Percentiles rank a stretch among this genome's conserved stretches.
Evolutionary conservation across 2,888 invertebrate genomes (phyloP).

Genomic region (Aproaerema taeniolella): DNA sequence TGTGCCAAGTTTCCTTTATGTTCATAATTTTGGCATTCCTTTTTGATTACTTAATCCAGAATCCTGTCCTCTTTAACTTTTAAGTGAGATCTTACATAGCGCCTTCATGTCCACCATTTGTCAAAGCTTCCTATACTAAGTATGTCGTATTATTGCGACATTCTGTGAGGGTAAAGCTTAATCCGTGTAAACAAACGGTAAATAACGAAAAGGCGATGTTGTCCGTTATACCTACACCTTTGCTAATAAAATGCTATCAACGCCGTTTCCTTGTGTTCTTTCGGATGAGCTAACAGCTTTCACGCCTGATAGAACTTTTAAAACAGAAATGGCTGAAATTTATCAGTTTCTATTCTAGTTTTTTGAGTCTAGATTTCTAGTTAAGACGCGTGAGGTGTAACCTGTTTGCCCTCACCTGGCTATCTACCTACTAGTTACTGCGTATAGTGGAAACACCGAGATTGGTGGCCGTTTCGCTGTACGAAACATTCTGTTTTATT

Average conservation of each 20-base stretch:
- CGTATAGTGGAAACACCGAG: not conserved
- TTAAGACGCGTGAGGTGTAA: slow-evolving; percentile 28
- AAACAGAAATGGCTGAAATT: slow-evolving; percentile 4
- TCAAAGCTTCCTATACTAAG: no score
- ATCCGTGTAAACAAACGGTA: no score
- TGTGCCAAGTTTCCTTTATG: slow-evolving; percentile 6
- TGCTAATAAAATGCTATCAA: not conserved
- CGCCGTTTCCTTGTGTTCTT: not conserved
- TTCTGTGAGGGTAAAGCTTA: no score
- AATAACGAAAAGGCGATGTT: no score
- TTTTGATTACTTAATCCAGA: slow-evolving; percentile 6
- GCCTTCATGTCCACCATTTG: slow-evolving; percentile 6
- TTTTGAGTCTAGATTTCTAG: slow-evolving; percentile 36
- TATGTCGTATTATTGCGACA: no score
- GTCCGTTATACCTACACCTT: no score
- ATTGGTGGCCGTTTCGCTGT: not conserved
- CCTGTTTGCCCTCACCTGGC: slow-evolving; percentile 28
- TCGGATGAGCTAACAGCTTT: not conserved
- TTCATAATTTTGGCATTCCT: slow-evolving; percentile 11
- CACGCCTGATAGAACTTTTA: not conserved
- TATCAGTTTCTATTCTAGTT: slow-evolving; percentile 28
- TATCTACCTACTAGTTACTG: not conserved
- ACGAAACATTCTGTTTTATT: slow-evolving; percentile 2
- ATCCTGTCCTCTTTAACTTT: slow-evolving; percentile 6
- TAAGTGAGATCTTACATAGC: slow-evolving; percentile 4